Percentiles rank a stretch among this genome's conserved stretches.
Conservation (phyloP, 2,888 invertebrate species). For the Chouioia cunea region DNA sequence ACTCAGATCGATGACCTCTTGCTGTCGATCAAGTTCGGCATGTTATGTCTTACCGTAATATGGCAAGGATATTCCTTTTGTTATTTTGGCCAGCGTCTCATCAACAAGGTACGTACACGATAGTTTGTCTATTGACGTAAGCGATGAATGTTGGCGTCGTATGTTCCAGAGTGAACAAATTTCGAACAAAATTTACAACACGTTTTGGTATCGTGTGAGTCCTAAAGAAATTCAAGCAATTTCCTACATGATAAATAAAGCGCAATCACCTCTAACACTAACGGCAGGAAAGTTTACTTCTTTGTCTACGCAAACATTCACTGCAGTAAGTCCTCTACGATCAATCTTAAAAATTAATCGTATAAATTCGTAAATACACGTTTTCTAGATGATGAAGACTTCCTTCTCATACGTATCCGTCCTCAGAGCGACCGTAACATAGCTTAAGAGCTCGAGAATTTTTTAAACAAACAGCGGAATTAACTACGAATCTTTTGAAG, state of each 20-base stretch:
- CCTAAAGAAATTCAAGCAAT: constrained; percentile 38
- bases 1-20: neutral
- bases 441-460: no score
- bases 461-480: no score
- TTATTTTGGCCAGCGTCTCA: constrained; percentile 34
- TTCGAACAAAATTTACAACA: constrained; percentile 46
- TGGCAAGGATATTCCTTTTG: constrained; percentile 28
- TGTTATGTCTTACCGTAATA: neutral
- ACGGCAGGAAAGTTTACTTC: constrained; percentile 29
- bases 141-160: neutral
- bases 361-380: neutral
- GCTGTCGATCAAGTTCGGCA: constrained; percentile 2
- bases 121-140: no score
- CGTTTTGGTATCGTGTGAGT: constrained; percentile 50
- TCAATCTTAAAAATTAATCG: neutral
- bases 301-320: constrained; percentile 21
- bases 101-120: constrained; percentile 9
- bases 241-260: constrained; percentile 21
- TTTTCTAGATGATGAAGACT: constrained; percentile 21
- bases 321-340: constrained; percentile 20
- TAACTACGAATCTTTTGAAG: no score
- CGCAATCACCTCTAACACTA: constrained; percentile 27
- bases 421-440: neutral
- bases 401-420: constrained; percentile 22
- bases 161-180: constrained; percentile 47